A percentile compares a stretch with the other conserved stretches of the same genome.
Evolutionary conservation across 2,888 invertebrate genomes (phyloP).

Genomic region (Subacronicta megacephala): DNA sequence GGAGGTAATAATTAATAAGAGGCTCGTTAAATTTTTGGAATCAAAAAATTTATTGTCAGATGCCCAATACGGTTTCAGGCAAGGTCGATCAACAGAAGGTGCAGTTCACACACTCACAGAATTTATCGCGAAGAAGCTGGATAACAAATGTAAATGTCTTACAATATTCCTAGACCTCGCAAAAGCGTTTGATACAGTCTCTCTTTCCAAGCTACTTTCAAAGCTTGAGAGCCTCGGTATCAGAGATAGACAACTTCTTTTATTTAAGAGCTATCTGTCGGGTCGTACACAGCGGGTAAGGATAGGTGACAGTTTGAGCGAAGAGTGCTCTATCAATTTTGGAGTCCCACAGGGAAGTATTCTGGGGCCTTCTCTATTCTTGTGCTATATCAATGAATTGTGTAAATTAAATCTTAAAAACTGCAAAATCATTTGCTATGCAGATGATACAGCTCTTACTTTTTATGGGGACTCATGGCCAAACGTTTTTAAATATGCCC

Average conservation of each 20-base stretch:
- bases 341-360: constrained; percentile 3
- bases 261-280: background rate
- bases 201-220: background rate
- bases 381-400: background rate
- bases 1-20: background rate
- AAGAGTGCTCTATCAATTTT: background rate
- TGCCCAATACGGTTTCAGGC: constrained; percentile 2
- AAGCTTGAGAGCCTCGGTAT: background rate
- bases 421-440: constrained; percentile 1
- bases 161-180: constrained; percentile 1
- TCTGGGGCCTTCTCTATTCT: background rate
- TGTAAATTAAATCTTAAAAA: constrained; percentile 1
- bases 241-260: background rate
- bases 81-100: background rate
- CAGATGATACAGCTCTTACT: constrained; percentile 1
- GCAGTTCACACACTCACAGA: background rate
- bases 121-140: background rate
- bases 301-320: background rate
- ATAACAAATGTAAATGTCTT: background rate
- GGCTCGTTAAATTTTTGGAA: constrained; percentile 2
- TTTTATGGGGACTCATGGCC: constrained; percentile 3
- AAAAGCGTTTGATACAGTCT: background rate
- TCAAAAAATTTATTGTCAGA: background rate
- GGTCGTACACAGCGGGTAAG: constrained; percentile 1
- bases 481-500: background rate